Evolutionary conservation across 2,113 vertebrate genomes (phyloP).

Genomic region (Propithecus coquereli): DNA sequence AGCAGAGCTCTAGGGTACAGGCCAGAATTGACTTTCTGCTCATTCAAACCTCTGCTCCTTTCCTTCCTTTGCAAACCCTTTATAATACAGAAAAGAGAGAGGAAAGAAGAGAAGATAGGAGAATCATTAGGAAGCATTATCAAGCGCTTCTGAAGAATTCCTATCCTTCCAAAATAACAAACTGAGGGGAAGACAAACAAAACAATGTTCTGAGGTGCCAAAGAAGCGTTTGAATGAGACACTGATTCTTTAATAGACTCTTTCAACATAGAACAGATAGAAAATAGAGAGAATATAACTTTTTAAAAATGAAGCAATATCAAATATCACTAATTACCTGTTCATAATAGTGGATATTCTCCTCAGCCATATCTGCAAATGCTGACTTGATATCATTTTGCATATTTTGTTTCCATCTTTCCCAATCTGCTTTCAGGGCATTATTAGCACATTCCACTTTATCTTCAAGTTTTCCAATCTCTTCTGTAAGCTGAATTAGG

Average conservation of each 20-base stretch:
- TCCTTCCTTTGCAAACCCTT: background rate
- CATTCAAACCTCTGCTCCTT: background rate
- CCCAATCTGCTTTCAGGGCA: slow-evolving; percentile 92
- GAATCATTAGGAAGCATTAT: background rate
- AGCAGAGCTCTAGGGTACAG: accelerated
- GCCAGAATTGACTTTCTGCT: background rate
- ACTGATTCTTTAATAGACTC: background rate
- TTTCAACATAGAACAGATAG: background rate
- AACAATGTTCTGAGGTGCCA: background rate
- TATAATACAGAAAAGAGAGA: background rate
- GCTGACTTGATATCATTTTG: slow-evolving; percentile 88
- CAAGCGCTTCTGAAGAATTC: background rate
- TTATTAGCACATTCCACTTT: slow-evolving; percentile 92
- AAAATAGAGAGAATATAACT: background rate
- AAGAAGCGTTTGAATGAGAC: background rate
- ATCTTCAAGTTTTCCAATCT: slow-evolving; percentile 92
- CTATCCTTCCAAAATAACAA: background rate
- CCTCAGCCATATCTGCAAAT: slow-evolving; percentile 87
- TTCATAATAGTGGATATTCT: slow-evolving; percentile 91
- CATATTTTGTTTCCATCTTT: slow-evolving; percentile 90
- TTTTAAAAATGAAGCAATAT: background rate
- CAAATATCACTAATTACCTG: slow-evolving; percentile 83
- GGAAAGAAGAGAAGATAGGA: background rate
- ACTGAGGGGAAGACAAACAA: background rate
- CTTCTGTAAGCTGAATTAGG: slow-evolving; percentile 87